phyloP scores from a whole-genome alignment of 2,113 vertebrate genomes.

The Muntiacus muntjak region DNA sequence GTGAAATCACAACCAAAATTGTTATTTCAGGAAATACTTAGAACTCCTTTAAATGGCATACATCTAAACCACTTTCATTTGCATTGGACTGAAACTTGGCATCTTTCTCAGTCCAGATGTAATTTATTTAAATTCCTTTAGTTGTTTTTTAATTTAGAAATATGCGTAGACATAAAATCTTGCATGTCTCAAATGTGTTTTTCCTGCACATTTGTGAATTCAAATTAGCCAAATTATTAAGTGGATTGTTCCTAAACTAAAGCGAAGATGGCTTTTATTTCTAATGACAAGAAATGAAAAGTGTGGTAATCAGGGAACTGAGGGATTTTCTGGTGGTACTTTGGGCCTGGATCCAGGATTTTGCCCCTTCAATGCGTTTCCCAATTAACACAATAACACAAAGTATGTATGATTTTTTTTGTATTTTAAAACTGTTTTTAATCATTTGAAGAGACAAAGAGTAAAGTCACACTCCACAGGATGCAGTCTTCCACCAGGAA shows the following conservation, averaged over 20 bases:
- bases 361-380: not conserved
- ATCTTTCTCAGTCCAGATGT: conserved; percentile 39
- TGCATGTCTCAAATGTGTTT: conserved; percentile 29
- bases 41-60: conserved; percentile 1
- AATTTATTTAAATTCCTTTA: conserved; percentile 56
- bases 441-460: not conserved
- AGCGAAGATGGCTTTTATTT: not conserved
- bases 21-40: conserved; percentile 19
- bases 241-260: not conserved
- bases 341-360: not conserved
- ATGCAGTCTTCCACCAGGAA: not conserved
- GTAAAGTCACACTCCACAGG: not conserved
- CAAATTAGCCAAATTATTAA: conserved; percentile 50
- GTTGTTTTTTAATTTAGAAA: conserved; percentile 56
- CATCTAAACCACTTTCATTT: conserved; percentile 2
- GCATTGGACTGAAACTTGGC: conserved; percentile 20
- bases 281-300: not conserved
- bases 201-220: conserved; percentile 26
- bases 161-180: conserved; percentile 37
- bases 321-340: not conserved
- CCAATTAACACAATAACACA: not conserved
- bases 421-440: not conserved
- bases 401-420: not conserved
- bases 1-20: conserved; percentile 14
- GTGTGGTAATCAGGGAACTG: not conserved